Percentiles rank a stretch among this genome's conserved stretches.
phyloP scores from a whole-genome alignment of 2,888 invertebrate genomes.

The Drosophila nigricruria region DNA sequence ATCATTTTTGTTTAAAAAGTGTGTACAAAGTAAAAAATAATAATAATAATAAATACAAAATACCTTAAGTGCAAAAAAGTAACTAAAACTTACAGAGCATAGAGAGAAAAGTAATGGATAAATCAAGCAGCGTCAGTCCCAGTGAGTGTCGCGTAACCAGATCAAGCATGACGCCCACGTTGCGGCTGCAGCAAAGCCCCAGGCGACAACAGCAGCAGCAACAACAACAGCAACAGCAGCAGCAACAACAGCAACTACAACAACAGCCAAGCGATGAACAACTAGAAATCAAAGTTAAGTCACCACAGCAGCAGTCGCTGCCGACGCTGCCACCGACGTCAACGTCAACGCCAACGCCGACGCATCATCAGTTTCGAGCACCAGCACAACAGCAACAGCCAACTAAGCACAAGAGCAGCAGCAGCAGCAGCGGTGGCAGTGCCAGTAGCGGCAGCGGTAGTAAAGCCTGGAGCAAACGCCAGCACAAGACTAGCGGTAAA shows the following conservation, averaged over 20 bases:
- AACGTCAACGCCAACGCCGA: slow-evolving; percentile 17
- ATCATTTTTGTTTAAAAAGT: background rate
- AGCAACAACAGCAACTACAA: slow-evolving; percentile 22
- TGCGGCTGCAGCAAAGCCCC: slow-evolving; percentile 70
- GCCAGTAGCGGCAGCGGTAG: slow-evolving; percentile 13
- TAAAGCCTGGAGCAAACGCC: slow-evolving; percentile 84
- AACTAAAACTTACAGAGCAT: background rate
- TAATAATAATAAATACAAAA: background rate
- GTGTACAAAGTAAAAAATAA: slow-evolving; percentile 2
- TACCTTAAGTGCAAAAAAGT: background rate
- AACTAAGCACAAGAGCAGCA: slow-evolving; percentile 60
- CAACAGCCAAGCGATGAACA: slow-evolving; percentile 30
- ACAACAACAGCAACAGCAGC: slow-evolving; percentile 21
- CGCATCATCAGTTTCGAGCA: slow-evolving; percentile 83
- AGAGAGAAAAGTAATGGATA: slow-evolving; percentile 69
- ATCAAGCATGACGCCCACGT: slow-evolving; percentile 75
- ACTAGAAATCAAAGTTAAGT: slow-evolving; percentile 67
- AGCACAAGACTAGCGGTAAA: slow-evolving; percentile 81
- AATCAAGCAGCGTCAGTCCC: slow-evolving; percentile 74
- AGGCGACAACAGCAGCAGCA: slow-evolving; percentile 58
- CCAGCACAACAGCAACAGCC: slow-evolving; percentile 78
- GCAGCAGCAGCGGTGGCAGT: slow-evolving; percentile 20
- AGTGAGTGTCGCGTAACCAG: slow-evolving; percentile 79
- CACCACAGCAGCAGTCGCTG: slow-evolving; percentile 50
- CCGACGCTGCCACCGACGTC: background rate